Evolutionary conservation across 2,888 invertebrate genomes (phyloP).

Genomic region (Dugesia japonica): DNA sequence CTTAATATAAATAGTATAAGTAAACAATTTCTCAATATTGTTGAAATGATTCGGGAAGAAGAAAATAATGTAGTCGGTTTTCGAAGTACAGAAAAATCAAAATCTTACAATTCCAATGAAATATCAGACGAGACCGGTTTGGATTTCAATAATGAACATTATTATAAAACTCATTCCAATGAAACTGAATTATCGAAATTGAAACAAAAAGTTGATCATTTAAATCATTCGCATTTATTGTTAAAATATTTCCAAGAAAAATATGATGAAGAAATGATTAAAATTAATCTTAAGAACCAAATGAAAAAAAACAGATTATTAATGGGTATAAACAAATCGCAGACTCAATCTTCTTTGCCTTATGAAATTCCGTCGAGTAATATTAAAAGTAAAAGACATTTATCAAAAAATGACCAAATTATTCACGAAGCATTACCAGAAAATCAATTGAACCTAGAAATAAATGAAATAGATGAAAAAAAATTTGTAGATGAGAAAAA

Average conservation of each 20-base stretch:
- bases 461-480: neutral
- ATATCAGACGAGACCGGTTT: neutral
- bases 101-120: neutral
- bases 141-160: neutral
- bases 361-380: neutral
- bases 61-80: neutral
- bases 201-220: neutral
- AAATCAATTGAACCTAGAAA: neutral
- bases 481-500: neutral
- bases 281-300: neutral
- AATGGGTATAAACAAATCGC: neutral
- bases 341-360: neutral
- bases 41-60: conserved; percentile 6
- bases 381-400: neutral
- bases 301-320: neutral
- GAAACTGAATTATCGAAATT: neutral
- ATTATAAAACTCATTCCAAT: neutral
- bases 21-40: neutral
- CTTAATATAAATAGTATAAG: neutral
- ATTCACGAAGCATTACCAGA: neutral
- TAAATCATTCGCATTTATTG: neutral
- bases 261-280: neutral
- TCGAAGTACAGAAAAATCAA: neutral
- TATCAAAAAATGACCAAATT: neutral
- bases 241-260: conserved; percentile 10